phyloP scores from a whole-genome alignment of 92 coral and sea anemone genomes.

The Blastomussa wellsi region DNA sequence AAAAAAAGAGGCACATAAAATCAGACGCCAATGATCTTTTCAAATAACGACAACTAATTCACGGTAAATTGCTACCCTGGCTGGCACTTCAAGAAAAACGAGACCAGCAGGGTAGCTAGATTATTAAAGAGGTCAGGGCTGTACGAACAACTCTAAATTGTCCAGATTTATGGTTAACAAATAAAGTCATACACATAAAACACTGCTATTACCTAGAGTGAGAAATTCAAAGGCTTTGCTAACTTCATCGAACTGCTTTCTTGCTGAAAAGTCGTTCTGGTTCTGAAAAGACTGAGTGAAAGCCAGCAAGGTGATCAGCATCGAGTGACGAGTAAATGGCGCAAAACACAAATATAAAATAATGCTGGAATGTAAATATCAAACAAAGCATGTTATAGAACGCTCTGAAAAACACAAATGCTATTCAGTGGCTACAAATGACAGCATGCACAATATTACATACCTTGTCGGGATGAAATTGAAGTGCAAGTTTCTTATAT shows the following conservation, averaged over 20 bases:
- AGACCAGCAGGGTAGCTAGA: neutral
- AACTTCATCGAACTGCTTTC: slow-evolving; percentile 82
- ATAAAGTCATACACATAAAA: neutral
- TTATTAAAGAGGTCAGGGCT: neutral
- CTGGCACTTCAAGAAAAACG: neutral
- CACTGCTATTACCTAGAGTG: slow-evolving; percentile 61
- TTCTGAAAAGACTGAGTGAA: slow-evolving; percentile 74
- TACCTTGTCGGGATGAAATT: slow-evolving; percentile 91
- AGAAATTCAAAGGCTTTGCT: slow-evolving; percentile 80
- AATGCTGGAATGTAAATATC: neutral
- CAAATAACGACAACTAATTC: neutral
- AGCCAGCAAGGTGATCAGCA: slow-evolving; percentile 17
- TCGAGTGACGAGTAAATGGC: neutral
- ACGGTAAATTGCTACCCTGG: neutral
- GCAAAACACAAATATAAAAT: neutral
- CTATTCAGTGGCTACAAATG: neutral
- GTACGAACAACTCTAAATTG: neutral
- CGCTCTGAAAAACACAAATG: neutral
- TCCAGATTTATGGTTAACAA: neutral
- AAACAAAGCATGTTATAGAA: neutral
- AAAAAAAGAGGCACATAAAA: slow-evolving; percentile 15
- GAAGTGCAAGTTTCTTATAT: slow-evolving; percentile 87
- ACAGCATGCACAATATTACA: slow-evolving; percentile 6
- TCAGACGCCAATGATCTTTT: neutral
- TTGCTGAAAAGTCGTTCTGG: slow-evolving; percentile 69